Evolutionary conservation across 2,888 invertebrate genomes (phyloP), one percentile per base, ranked within the genome.

Genomic region (Acheta domesticus): DNA sequence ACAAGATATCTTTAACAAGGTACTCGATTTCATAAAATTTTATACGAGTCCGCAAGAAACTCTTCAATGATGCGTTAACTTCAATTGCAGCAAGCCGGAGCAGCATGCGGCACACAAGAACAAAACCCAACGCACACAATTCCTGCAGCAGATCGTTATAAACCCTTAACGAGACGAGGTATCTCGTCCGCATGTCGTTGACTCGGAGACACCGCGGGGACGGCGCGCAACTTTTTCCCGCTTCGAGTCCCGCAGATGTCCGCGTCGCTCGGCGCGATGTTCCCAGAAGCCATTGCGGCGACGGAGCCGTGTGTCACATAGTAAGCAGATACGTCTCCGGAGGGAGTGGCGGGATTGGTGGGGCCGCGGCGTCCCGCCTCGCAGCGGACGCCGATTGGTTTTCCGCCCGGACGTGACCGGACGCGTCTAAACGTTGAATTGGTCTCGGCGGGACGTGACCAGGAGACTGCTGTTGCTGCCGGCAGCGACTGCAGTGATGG

Each of bases 1-100:
- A 62, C 62, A 62, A 62, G 62, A 62, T 62, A 62, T 62, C 62
- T 62, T 62, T 62, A 62, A 62, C 62, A n/a, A 62, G 62, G 62
- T 62, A 62, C 62, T 62, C 16, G 62, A 62, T 62, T 62, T 62
- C 62, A 62, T 62, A 62, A 62, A 62, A 62, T 62, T 62, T 62
- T 62, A 62, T 62, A 19, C 62, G 62, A 14, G 62, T n/a, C n/a
- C 14, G 16, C 62, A 62, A 36, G 36, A 36, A 36, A 36, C 36
- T 36, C 36, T 36, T 36, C 36, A 62, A 62, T n/a, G 62, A 62
- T 62, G 62, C 62, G 62, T 62, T 62, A 14, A n/a, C 62, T 62
- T 62, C 62, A 62, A 62, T 62, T 62, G 62, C 62, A n/a, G 62
- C 62, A 36, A 36, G 36, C 36, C 36, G 8, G 36, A 62, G 62